Evolutionary conservation across 2,797 vertebrate species (phyloP).

Genomic region (Morus bassanus): DNA sequence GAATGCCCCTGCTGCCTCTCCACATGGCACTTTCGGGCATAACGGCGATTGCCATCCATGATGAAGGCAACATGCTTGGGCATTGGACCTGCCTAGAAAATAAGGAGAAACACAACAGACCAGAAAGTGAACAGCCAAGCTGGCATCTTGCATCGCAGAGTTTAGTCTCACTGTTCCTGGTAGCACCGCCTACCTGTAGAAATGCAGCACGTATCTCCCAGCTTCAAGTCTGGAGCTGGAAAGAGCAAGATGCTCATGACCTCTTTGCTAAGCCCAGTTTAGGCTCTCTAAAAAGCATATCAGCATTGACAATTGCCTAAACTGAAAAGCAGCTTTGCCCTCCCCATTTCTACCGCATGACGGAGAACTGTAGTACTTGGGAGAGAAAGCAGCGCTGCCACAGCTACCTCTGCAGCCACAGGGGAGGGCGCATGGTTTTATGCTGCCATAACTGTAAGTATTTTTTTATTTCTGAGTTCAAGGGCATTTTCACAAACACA

Average conservation of each 20-base stretch:
- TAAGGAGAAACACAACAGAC: not conserved
- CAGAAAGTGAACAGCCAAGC: not conserved
- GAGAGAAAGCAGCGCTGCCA: not conserved
- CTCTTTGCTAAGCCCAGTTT: too few species aligned
- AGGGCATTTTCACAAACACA: not conserved
- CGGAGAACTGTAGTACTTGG: not conserved
- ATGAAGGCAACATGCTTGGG: conserved; percentile 97
- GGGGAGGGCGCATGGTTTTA: not conserved
- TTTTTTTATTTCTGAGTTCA: not conserved
- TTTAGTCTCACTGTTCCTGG: not conserved
- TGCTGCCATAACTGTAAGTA: not conserved
- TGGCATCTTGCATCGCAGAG: not conserved
- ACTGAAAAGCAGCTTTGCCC: not conserved
- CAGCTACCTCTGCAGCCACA: not conserved
- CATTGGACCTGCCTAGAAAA: conserved; percentile 89
- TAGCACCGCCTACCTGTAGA: not conserved
- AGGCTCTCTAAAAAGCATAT: not conserved
- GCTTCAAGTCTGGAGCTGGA: not conserved
- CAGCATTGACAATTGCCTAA: accelerated
- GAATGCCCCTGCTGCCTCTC: conserved; percentile 91
- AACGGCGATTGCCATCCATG: conserved; percentile 98
- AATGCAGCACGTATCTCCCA: accelerated
- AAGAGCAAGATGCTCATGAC: not conserved
- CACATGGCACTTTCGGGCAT: conserved; percentile 91
- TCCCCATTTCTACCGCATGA: accelerated